phyloP scores from a whole-genome alignment of 2,113 vertebrate genomes.

The Engraulis encrasicolus region DNA sequence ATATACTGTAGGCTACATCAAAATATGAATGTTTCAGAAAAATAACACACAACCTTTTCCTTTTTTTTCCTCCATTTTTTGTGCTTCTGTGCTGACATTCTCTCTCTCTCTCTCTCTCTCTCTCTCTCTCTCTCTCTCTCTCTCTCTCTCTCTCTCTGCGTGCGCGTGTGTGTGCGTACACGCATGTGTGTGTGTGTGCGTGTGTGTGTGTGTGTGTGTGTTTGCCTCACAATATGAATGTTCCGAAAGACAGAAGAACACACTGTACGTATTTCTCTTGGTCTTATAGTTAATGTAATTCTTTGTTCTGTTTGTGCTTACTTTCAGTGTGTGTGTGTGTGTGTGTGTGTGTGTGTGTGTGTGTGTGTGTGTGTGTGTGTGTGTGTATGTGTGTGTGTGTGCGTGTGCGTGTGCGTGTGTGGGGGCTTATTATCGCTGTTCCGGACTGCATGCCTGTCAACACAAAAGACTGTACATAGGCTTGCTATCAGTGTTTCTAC shows the following conservation, averaged over 20 bases:
- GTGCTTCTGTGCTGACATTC: too few relatives aligned
- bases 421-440: not conserved
- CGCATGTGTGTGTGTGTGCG: too few relatives aligned
- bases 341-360: not conserved
- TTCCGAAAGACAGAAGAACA: too few relatives aligned
- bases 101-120: not conserved
- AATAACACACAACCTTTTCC: too few relatives aligned
- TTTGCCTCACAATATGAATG: too few relatives aligned
- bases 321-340: not conserved
- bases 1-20: too few relatives aligned
- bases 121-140: not conserved
- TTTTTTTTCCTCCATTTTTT: too few relatives aligned
- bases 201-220: too few relatives aligned
- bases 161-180: too few relatives aligned
- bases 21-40: too few relatives aligned
- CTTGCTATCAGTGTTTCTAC: not conserved
- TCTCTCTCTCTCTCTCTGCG: too few relatives aligned
- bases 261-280: not conserved
- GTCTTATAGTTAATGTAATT: not conserved
- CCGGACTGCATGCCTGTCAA: not conserved
- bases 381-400: not conserved
- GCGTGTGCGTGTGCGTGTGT: not conserved
- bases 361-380: not conserved
- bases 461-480: not conserved
- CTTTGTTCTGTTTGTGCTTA: not conserved